A percentile compares a stretch with the other conserved stretches of the same genome.
Conservation (phyloP, 2,113 vertebrate species). For the Brienomyrus longianalis region DNA sequence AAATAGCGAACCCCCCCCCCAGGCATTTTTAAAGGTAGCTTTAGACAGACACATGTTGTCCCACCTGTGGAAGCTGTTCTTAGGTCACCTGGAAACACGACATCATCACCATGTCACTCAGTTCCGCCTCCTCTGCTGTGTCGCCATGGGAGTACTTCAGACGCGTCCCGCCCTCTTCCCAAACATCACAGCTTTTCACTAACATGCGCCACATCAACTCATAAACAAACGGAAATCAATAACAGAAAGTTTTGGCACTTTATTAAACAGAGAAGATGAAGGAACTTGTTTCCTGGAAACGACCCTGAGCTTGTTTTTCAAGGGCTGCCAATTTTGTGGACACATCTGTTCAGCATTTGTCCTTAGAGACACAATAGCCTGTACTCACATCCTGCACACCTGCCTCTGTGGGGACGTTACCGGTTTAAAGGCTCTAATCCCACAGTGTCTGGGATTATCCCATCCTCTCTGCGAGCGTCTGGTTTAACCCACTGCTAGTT, state of each 20-base stretch:
- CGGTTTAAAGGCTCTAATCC: neutral
- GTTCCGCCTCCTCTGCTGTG: neutral
- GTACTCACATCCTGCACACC: neutral
- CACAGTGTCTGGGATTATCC: neutral
- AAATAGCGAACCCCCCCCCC: neutral
- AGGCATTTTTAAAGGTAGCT: neutral
- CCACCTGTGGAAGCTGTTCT: neutral
- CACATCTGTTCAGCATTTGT: neutral
- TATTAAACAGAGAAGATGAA: neutral
- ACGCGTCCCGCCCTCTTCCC: neutral
- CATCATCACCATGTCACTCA: neutral
- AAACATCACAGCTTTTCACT: neutral
- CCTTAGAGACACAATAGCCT: neutral
- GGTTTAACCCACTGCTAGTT: neutral
- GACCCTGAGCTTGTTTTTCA: neutral
- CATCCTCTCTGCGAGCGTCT: neutral
- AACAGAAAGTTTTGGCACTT: neutral
- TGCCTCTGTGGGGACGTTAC: neutral
- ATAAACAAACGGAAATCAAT: neutral
- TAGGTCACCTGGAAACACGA: neutral
- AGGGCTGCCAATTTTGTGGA: neutral
- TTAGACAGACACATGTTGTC: neutral
- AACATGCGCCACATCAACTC: neutral
- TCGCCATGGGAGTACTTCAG: neutral
- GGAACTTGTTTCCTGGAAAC: neutral